Evolutionary conservation across 2,113 vertebrate genomes (phyloP), one percentile per base, ranked within the genome.

Genomic region (Amblyopsis rosae): DNA sequence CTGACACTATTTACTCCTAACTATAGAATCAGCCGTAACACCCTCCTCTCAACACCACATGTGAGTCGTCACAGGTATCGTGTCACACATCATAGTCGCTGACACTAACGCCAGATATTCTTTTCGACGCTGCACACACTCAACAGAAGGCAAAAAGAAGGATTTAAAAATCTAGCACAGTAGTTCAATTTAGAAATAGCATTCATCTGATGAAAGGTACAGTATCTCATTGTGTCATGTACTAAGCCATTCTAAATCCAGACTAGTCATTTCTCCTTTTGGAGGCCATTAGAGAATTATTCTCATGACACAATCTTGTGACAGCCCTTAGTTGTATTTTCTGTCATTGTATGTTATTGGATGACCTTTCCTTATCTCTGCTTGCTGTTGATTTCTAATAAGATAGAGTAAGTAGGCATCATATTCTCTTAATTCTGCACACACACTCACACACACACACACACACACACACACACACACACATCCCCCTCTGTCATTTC

Each of bases 311-410:
- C 84, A 86, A 68, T 83, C 82, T 69, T 58, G 66, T 58, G 58
- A 83, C 81, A 82, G 77, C 79, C 75, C 73, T 55, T 70, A 76
- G 81, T 65, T 79, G 17, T 72, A 74, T 86, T 82, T 82, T 77
- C 66, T 73, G 79, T 71, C 77, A 68, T 87, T 84, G 78, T 69
- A 75, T 70, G 62, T 80, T 74, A 87, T 80, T 86, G 83, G 75
- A 85, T 86, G 88, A 75, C 57, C 72, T 78, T 79, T 69, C 70
- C 82, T 76, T 68, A 75, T 87, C 81, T 81, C 72, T 86, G 82
- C 87, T 88, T 87, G 82, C 77, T 83, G 79, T 84, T 82, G 85
- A 89, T 90, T 87, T 87, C 79, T 82, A 80, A 78, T 82, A 73
- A 81, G 59, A 48, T 60, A 51, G 49, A 51, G 64, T 82, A 89